Evolutionary conservation across 2,888 invertebrate species (phyloP).

Genomic region (Zygaena filipendulae): DNA sequence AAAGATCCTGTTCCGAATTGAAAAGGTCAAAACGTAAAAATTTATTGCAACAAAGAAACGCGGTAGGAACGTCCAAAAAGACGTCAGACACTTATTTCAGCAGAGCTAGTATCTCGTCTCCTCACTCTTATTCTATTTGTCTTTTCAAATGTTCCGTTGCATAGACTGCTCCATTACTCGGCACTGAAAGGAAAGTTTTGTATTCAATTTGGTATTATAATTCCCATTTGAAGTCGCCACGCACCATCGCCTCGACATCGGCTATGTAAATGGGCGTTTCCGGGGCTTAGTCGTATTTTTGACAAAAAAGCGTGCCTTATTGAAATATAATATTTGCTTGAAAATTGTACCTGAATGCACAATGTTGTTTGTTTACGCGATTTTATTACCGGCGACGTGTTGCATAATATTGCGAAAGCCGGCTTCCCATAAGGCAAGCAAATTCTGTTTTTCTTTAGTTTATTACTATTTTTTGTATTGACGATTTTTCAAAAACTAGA

Average conservation of each 20-base stretch:
- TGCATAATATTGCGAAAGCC: too few species aligned
- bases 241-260: conserved; percentile 67
- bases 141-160: conserved; percentile 69
- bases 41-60: conserved; percentile 58
- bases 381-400: too few species aligned
- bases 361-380: conserved; percentile 18
- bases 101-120: conserved; percentile 57
- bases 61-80: conserved; percentile 55
- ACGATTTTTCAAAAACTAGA: too few species aligned
- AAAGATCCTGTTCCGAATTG: conserved; percentile 67
- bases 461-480: too few species aligned
- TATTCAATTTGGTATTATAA: conserved; percentile 72
- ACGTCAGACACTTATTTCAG: conserved; percentile 64
- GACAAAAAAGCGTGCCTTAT: conserved; percentile 31
- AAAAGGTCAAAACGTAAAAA: conserved; percentile 67
- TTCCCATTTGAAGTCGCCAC: conserved; percentile 69
- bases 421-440: too few species aligned
- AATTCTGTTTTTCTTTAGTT: too few species aligned
- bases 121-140: conserved; percentile 61
- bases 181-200: conserved; percentile 71
- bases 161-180: conserved; percentile 68
- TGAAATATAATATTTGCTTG: not conserved
- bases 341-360: conserved; percentile 20
- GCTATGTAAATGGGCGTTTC: conserved; percentile 67
- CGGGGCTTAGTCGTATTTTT: conserved; percentile 58